A percentile compares a stretch with the other conserved stretches of the same genome.
Conservation (phyloP, 2,888 invertebrate genomes). For the Dendrolimus houi region DNA sequence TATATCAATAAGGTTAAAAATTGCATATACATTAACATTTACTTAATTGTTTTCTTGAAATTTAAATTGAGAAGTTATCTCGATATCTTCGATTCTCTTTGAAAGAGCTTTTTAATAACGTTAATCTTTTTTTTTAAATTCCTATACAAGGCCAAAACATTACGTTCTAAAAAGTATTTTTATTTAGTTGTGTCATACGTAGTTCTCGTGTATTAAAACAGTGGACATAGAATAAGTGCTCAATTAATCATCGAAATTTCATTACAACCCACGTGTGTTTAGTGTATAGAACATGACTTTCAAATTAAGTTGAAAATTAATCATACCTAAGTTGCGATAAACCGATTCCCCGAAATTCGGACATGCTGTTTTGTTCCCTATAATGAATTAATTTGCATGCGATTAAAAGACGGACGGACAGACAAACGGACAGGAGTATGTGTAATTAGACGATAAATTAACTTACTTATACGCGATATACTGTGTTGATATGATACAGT, state of each 20-base stretch:
- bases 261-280: no score
- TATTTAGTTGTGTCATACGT: no score
- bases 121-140: no score
- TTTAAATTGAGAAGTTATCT: not conserved
- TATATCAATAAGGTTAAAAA: slow-evolving; percentile 10
- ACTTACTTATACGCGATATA: slow-evolving; percentile 27
- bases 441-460: slow-evolving; percentile 60
- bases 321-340: not conserved
- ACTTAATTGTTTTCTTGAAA: not conserved
- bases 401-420: not conserved
- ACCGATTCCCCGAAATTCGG: not conserved
- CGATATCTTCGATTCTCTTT: not conserved
- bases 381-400: not conserved
- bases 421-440: slow-evolving; percentile 26
- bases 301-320: no score
- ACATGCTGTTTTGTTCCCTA: not conserved
- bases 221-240: no score
- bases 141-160: no score
- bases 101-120: no score
- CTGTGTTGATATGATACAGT: slow-evolving; percentile 7
- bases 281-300: no score
- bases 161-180: no score
- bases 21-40: slow-evolving; percentile 3
- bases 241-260: no score
- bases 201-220: no score